Conservation (phyloP, 2,888 invertebrate species). For the Drosophila paranaensis region DNA sequence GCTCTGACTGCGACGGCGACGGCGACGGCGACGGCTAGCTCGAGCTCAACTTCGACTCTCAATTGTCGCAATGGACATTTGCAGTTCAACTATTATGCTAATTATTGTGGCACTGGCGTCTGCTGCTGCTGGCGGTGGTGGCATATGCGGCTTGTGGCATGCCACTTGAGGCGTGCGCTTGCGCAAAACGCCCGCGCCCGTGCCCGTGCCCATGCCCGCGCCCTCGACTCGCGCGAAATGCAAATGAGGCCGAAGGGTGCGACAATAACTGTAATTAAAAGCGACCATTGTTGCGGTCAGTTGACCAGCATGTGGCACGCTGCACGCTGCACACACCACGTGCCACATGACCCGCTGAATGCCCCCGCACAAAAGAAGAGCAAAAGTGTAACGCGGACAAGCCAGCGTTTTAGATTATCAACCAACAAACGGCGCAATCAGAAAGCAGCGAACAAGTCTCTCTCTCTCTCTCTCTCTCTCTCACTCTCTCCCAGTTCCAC, state of each 20-base stretch:
- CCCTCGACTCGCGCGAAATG: conserved; percentile 37
- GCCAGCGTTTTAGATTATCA: conserved; percentile 68
- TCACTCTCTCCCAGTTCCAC: not conserved
- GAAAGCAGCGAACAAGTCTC: conserved; percentile 3
- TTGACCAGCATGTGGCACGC: conserved; percentile 57
- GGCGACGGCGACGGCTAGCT: not conserved
- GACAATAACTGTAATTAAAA: conserved; percentile 78
- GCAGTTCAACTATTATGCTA: conserved; percentile 65
- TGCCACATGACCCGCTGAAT: conserved; percentile 46
- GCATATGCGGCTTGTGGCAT: conserved; percentile 40
- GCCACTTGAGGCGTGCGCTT: conserved; percentile 26
- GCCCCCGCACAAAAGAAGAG: conserved; percentile 41
- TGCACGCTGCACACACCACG: conserved; percentile 14
- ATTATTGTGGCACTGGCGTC: conserved; percentile 31
- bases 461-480: no score
- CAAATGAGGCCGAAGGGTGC: conserved; percentile 74
- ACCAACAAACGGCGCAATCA: conserved; percentile 36
- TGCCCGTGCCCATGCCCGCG: conserved; percentile 18
- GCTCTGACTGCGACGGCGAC: not conserved
- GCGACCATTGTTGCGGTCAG: conserved; percentile 77
- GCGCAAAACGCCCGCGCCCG: conserved; percentile 38
- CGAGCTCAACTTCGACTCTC: conserved; percentile 12
- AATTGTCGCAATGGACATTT: conserved; percentile 60
- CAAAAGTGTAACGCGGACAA: conserved; percentile 56
- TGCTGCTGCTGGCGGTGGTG: conserved; percentile 19